phyloP scores from a whole-genome alignment of 2,888 invertebrate species.

The Endotricha flammealis region DNA sequence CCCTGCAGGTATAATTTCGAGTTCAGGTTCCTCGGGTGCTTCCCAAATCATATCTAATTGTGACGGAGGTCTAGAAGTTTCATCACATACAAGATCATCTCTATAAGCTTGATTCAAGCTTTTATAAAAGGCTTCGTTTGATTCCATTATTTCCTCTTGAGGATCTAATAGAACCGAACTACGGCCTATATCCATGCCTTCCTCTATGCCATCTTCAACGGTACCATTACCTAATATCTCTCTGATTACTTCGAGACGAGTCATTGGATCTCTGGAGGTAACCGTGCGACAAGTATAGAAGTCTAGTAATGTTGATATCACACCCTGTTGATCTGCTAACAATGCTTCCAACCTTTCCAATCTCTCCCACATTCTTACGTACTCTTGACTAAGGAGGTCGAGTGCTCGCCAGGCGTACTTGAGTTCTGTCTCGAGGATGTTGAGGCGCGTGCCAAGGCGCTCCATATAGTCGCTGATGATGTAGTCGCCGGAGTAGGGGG shows the following conservation, averaged over 20 bases:
- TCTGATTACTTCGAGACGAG: constrained; percentile 79
- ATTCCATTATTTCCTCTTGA: constrained; percentile 80
- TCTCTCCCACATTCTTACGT: constrained; percentile 95
- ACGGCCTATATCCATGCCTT: constrained; percentile 79
- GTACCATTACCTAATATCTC: constrained; percentile 82
- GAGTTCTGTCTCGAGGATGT: constrained; percentile 92
- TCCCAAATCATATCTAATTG: constrained; percentile 93
- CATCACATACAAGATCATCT: constrained; percentile 84
- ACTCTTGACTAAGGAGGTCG: constrained; percentile 93
- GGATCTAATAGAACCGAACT: constrained; percentile 56
- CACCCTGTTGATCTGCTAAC: constrained; percentile 92
- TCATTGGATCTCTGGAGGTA: constrained; percentile 72
- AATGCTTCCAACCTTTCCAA: constrained; percentile 92
- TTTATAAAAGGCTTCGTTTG: constrained; percentile 92
- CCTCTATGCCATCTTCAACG: constrained; percentile 82
- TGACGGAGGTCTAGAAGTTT: constrained; percentile 81
- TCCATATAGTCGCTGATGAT: constrained; percentile 95
- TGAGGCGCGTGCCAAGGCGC: constrained; percentile 89
- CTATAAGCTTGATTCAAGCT: constrained; percentile 92
- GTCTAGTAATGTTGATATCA: constrained; percentile 91
- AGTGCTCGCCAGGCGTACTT: constrained; percentile 95
- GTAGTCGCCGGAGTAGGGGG: constrained; percentile 81
- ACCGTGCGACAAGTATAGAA: constrained; percentile 81
- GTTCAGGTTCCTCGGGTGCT: constrained; percentile 86
- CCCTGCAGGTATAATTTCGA: constrained; percentile 70